These are phyloP conservation scores for Xanthostigma xanthostigma DNA, from an alignment of 2,888 invertebrate species.

Conservation along the genomic window DNA sequence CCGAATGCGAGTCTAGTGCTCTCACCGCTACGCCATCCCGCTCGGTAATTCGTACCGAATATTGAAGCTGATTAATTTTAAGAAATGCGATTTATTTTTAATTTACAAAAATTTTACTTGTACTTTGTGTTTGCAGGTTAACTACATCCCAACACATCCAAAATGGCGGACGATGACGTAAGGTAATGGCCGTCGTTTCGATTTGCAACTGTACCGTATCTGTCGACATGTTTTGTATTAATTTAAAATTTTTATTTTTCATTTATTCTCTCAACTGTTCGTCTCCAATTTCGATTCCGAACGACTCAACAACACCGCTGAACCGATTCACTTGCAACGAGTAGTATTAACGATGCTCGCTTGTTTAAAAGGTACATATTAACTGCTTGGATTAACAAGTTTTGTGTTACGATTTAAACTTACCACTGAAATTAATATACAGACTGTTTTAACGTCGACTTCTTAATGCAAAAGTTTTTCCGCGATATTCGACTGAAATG, in stretches of 20 bases:
- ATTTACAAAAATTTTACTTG: background rate
- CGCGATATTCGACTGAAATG: too few species aligned
- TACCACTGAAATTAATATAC: slow-evolving; percentile 6
- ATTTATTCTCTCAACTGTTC: slow-evolving; percentile 8
- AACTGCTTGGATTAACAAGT: slow-evolving; percentile 6
- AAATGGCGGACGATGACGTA: slow-evolving; percentile 91
- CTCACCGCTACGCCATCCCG: too few species aligned
- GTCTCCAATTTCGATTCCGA: slow-evolving; percentile 3
- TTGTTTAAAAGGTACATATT: slow-evolving; percentile 12
- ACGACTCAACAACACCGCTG: background rate
- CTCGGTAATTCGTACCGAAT: background rate
- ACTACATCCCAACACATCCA: slow-evolving; percentile 34
- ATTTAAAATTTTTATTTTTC: slow-evolving; percentile 7
- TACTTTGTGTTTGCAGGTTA: slow-evolving; percentile 5
- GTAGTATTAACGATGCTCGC: slow-evolving; percentile 1
- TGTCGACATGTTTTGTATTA: slow-evolving; percentile 9
- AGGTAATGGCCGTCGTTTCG: slow-evolving; percentile 47
- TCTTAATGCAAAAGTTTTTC: too few species aligned
- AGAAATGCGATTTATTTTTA: background rate
- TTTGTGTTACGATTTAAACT: slow-evolving; percentile 11
- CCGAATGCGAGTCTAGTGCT: too few species aligned
- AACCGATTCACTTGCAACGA: background rate
- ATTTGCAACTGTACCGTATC: slow-evolving; percentile 7
- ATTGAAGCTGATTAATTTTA: background rate
- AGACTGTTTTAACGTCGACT: too few species aligned